These are phyloP conservation scores for Coturnix japonica DNA, from an alignment of 2,113 vertebrate genomes.

Conservation along the genomic window DNA sequence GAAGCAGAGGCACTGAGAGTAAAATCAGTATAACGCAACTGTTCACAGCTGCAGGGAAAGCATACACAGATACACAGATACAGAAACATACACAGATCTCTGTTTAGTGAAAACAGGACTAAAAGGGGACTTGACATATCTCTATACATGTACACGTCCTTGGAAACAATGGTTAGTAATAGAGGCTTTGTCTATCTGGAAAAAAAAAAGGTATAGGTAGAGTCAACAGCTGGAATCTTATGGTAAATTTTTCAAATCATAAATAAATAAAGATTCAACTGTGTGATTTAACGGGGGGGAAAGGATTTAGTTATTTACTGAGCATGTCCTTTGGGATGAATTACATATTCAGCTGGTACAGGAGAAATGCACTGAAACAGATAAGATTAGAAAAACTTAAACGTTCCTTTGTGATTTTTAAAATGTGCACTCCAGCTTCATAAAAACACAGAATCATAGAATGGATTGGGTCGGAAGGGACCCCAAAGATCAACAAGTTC, in stretches of 20 bases:
- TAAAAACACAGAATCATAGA: too few relatives aligned
- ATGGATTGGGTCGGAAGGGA: too few relatives aligned
- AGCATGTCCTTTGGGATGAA: not conserved
- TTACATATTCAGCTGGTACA: not conserved
- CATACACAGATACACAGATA: too few relatives aligned
- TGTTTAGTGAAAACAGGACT: not conserved
- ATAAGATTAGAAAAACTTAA: not conserved
- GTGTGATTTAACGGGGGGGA: not conserved
- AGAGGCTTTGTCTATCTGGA: not conserved
- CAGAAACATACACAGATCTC: not conserved
- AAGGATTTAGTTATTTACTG: not conserved
- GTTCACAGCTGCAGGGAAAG: accelerated
- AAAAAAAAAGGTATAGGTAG: not conserved
- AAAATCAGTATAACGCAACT: not conserved
- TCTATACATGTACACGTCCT: not conserved
- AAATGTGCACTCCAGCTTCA: not conserved
- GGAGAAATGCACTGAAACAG: not conserved
- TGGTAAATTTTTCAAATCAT: not conserved
- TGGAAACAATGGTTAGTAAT: not conserved
- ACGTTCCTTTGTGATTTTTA: not conserved
- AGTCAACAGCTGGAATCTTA: not conserved
- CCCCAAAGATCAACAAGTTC: too few relatives aligned
- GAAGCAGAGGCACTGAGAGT: not conserved
- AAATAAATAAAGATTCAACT: not conserved
- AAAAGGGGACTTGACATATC: not conserved